A percentile compares a stretch with the other conserved stretches of the same genome.
Conservation (phyloP, 2,797 vertebrate species). For the Spondyliosoma cantharus region DNA sequence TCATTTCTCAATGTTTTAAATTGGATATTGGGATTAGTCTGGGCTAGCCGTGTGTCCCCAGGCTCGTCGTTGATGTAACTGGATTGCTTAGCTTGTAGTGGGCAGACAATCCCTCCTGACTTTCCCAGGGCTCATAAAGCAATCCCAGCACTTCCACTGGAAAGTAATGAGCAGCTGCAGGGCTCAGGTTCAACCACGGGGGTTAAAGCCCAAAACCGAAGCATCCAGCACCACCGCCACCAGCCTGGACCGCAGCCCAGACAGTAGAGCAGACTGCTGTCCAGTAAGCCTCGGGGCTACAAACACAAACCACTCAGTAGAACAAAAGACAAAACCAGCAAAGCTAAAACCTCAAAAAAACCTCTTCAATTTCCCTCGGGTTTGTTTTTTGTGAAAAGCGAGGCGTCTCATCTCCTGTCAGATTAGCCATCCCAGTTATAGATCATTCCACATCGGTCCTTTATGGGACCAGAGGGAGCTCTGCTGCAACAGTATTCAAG, state of each 20-base stretch:
- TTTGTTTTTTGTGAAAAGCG: constrained; percentile 50
- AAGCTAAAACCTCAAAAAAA: constrained; percentile 49
- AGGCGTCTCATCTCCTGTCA: constrained; percentile 49
- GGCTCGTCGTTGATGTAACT: constrained; percentile 50
- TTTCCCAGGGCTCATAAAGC: constrained; percentile 71
- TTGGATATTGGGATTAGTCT: constrained; percentile 71
- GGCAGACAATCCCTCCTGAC: constrained; percentile 62
- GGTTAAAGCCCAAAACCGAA: constrained; percentile 68
- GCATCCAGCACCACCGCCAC: constrained; percentile 43
- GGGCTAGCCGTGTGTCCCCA: constrained; percentile 38
- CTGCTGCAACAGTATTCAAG: neutral
- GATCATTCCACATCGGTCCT: constrained; percentile 33
- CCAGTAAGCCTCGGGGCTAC: constrained; percentile 62
- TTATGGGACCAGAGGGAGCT: constrained; percentile 32
- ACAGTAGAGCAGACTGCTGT: constrained; percentile 64
- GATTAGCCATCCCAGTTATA: constrained; percentile 41
- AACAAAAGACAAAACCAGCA: constrained; percentile 64
- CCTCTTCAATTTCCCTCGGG: constrained; percentile 20
- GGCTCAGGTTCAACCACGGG: constrained; percentile 68
- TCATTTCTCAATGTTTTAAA: constrained; percentile 68
- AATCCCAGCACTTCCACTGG: constrained; percentile 65
- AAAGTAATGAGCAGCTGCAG: constrained; percentile 76
- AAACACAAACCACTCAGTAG: constrained; percentile 57
- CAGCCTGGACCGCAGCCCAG: constrained; percentile 69
- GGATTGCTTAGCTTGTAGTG: constrained; percentile 52